phyloP scores from a whole-genome alignment of 2,888 invertebrate genomes.

The Pilophorus perplexus region DNA sequence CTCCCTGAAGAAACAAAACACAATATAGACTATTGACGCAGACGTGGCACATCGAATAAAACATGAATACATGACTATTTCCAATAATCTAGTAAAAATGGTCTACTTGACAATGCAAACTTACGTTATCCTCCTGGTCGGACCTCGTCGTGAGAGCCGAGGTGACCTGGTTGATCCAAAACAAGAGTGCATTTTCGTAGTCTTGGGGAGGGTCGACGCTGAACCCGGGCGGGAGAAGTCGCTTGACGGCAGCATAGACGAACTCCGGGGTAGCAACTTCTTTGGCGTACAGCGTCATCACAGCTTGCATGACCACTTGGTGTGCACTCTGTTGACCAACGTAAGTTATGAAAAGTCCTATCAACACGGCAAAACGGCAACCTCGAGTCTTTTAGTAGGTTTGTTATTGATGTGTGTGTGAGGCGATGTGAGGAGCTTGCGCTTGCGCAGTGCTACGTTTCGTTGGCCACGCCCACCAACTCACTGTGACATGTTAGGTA shows the following conservation, averaged over 20 bases:
- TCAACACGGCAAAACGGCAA: too few relatives aligned
- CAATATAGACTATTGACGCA: too few relatives aligned
- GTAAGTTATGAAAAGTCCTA: background rate
- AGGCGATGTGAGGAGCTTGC: too few relatives aligned
- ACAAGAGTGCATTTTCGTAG: conserved; percentile 77
- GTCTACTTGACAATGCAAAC: background rate
- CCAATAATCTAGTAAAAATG: too few relatives aligned
- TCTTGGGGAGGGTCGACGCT: conserved; percentile 57
- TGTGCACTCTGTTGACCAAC: conserved; percentile 76
- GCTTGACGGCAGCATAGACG: conserved; percentile 78
- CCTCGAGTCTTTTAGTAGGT: too few relatives aligned
- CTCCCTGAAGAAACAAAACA: background rate
- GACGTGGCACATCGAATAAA: too few relatives aligned
- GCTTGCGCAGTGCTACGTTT: too few relatives aligned
- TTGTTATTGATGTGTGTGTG: too few relatives aligned
- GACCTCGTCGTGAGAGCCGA: conserved; percentile 63
- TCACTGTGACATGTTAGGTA: too few relatives aligned
- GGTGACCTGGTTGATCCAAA: conserved; percentile 88
- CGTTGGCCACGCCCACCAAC: too few relatives aligned
- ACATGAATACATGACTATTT: too few relatives aligned
- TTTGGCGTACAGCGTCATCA: conserved; percentile 90
- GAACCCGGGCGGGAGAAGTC: conserved; percentile 61
- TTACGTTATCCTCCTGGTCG: conserved; percentile 50
- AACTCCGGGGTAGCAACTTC: conserved; percentile 88
- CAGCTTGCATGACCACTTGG: conserved; percentile 91